Percentiles rank a stretch among this genome's conserved stretches.
Evolutionary conservation across 2,888 invertebrate genomes (phyloP).

Genomic region (Gortyna flavago): DNA sequence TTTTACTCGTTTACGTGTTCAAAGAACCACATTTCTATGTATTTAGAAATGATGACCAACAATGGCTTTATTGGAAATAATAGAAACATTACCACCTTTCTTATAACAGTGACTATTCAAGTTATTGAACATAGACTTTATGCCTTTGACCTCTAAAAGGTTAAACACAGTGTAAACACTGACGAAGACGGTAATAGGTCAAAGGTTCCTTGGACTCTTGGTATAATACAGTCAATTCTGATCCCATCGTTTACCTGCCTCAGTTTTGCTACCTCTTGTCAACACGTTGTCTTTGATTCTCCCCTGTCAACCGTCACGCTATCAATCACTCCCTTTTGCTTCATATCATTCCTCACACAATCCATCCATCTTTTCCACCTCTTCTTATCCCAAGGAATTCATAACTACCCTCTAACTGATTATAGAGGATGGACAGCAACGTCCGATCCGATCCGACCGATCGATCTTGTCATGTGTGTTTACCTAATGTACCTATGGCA

Average conservation of each 20-base stretch:
- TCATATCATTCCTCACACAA: neutral
- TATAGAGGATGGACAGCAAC: neutral
- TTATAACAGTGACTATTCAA: neutral
- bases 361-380: neutral
- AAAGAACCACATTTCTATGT: conserved; percentile 18
- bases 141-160: conserved; percentile 34
- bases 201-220: neutral
- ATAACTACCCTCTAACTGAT: neutral
- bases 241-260: neutral
- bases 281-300: neutral
- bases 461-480: neutral
- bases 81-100: conserved; percentile 6
- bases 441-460: neutral
- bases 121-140: conserved; percentile 1
- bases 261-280: no score
- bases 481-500: neutral
- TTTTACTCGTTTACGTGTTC: conserved; percentile 19
- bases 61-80: conserved; percentile 17
- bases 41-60: conserved; percentile 15
- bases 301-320: neutral
- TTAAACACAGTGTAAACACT: conserved; percentile 19
- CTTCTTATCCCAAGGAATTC: neutral
- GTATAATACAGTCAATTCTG: neutral
- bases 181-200: neutral
- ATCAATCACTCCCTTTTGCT: neutral